phyloP scores from a whole-genome alignment of 2,888 invertebrate genomes.

The Apamea sordens region DNA sequence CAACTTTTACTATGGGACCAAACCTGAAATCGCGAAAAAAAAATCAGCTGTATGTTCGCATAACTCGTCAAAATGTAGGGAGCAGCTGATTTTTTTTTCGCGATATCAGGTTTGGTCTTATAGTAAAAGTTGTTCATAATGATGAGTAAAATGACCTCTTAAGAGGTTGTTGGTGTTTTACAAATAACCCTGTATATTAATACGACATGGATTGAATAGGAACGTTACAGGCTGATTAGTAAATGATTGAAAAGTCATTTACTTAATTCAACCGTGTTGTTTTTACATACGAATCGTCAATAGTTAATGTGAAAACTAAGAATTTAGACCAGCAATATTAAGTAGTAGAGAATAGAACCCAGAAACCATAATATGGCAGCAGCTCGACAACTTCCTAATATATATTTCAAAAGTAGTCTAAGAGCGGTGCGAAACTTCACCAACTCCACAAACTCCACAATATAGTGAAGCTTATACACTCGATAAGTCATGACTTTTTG shows the following conservation, averaged over 20 bases:
- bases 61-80: too few relatives aligned
- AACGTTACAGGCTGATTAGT: not conserved
- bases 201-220: not conserved
- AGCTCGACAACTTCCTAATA: conserved; percentile 23
- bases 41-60: too few relatives aligned
- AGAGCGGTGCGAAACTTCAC: conserved; percentile 40
- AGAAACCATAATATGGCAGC: not conserved
- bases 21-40: too few relatives aligned
- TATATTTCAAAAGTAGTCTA: conserved; percentile 39
- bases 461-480: conserved; percentile 23
- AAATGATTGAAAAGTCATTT: not conserved
- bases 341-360: not conserved
- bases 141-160: too few relatives aligned
- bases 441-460: not conserved
- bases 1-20: too few relatives aligned
- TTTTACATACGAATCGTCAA: not conserved
- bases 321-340: not conserved
- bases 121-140: too few relatives aligned
- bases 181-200: too few relatives aligned
- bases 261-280: not conserved
- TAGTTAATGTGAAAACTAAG: not conserved
- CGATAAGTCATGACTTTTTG: conserved; percentile 48
- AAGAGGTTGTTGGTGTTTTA: too few relatives aligned
- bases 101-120: too few relatives aligned
- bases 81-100: too few relatives aligned